A percentile compares a stretch with the other conserved stretches of the same genome.
These are phyloP conservation scores for Rhadina sibilatrix DNA, from an alignment of 2,113 vertebrate genomes.

Conservation along the genomic window DNA sequence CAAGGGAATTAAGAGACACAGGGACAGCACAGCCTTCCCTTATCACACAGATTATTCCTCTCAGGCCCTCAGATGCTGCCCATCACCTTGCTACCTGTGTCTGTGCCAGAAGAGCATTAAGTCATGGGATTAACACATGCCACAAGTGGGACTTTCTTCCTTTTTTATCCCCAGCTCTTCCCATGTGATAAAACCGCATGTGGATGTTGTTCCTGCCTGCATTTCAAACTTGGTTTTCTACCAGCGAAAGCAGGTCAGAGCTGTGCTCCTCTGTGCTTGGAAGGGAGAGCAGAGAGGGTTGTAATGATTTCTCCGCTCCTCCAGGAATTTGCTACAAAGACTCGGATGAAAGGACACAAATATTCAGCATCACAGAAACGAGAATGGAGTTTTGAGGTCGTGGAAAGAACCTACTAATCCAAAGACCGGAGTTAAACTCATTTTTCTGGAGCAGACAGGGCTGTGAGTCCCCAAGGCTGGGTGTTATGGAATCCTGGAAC, in stretches of 20 bases:
- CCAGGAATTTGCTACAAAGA: slow-evolving; percentile 3
- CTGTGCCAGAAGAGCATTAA: not conserved
- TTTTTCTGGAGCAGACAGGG: not conserved
- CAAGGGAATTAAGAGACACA: not conserved
- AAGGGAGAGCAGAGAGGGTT: not conserved
- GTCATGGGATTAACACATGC: not conserved
- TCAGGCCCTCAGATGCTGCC: not conserved
- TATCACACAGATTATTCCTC: not conserved
- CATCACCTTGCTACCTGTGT: not conserved
- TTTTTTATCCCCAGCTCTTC: not conserved
- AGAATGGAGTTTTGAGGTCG: not conserved
- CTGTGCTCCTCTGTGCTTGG: not conserved
- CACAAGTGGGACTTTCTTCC: not conserved
- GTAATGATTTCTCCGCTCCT: not conserved
- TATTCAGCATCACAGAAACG: not conserved
- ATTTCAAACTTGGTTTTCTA: not conserved
- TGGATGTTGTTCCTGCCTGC: not conserved
- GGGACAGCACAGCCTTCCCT: not conserved
- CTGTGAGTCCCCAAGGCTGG: not conserved
- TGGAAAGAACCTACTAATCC: slow-evolving; percentile 5
- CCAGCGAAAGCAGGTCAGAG: slow-evolving; percentile 14
- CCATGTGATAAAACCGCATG: not conserved
- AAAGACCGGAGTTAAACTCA: not conserved
- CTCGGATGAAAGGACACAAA: not conserved
- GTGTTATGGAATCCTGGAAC: not conserved